Evolutionary conservation across 1,140 invertebrate species (phyloP).

Genomic region (Hylaeus anthracinus): DNA sequence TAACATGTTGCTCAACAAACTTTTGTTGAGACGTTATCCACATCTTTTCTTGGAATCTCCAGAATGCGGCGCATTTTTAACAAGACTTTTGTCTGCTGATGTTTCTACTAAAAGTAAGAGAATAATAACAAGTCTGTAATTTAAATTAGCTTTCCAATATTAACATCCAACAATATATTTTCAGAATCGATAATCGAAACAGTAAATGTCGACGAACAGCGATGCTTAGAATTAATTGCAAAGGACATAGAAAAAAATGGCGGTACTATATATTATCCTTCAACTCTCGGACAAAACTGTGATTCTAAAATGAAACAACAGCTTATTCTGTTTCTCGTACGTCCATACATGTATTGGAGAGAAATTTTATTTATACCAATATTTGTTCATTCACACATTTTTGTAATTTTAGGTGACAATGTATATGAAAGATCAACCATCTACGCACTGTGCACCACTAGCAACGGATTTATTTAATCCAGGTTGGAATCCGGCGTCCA

Average conservation of each 20-base stretch:
- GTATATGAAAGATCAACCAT: slow-evolving; percentile 92
- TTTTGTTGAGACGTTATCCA: slow-evolving; percentile 90
- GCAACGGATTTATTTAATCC: slow-evolving; percentile 85
- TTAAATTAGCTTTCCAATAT: slow-evolving; percentile 31
- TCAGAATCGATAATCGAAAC: slow-evolving; percentile 69
- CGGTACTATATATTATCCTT: slow-evolving; percentile 82
- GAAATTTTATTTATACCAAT: slow-evolving; percentile 4
- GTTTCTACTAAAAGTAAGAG: slow-evolving; percentile 74
- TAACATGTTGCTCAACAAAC: slow-evolving; percentile 89
- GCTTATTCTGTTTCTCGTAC: slow-evolving; percentile 84
- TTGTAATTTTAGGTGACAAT: slow-evolving; percentile 83
- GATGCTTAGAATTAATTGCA: slow-evolving; percentile 82
- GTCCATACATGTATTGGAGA: slow-evolving; percentile 35
- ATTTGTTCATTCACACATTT: slow-evolving; percentile 17
- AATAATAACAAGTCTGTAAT: slow-evolving; percentile 55
- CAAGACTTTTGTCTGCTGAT: slow-evolving; percentile 82
- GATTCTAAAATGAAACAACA: slow-evolving; percentile 80
- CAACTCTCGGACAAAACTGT: slow-evolving; percentile 83
- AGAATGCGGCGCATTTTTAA: slow-evolving; percentile 81
- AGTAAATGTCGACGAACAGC: slow-evolving; percentile 77
- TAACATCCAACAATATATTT: slow-evolving; percentile 26
- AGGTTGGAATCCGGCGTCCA: slow-evolving; percentile 74
- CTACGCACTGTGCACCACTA: slow-evolving; percentile 92
- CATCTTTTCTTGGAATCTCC: slow-evolving; percentile 82
- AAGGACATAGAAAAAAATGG: slow-evolving; percentile 82